phyloP scores from a whole-genome alignment of 2,113 vertebrate species.

The Triplophysa dalaica region DNA sequence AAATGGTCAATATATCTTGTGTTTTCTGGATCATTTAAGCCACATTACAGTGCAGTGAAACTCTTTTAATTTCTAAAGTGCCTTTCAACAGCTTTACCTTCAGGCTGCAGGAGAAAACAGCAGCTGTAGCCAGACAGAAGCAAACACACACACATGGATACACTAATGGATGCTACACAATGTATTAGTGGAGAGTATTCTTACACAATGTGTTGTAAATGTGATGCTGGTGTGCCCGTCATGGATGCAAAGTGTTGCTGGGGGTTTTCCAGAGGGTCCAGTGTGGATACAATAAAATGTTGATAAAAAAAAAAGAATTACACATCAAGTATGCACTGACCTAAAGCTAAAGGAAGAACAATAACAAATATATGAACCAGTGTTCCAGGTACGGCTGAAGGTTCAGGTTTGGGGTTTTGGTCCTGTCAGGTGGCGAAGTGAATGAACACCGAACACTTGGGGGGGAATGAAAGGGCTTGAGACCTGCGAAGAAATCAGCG shows the following conservation, averaged over 20 bases:
- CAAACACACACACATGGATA: constrained; percentile 19
- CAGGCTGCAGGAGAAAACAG: constrained; percentile 61
- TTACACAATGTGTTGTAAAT: no score
- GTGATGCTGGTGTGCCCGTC: no score
- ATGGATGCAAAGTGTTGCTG: no score
- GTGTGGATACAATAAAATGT: no score
- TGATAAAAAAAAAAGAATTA: no score
- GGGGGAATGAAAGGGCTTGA: constrained; percentile 8
- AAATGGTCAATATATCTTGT: constrained; percentile 83
- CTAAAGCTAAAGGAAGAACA: no score
- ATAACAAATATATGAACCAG: no score
- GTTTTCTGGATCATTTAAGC: constrained; percentile 85
- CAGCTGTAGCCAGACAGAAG: constrained; percentile 53
- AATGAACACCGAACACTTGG: not conserved
- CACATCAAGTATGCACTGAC: no score
- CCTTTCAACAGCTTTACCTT: constrained; percentile 76
- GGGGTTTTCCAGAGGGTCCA: no score
- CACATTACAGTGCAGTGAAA: constrained; percentile 80
- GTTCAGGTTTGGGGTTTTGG: not conserved
- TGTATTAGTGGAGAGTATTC: not conserved
- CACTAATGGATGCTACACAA: not conserved
- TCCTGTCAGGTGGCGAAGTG: not conserved
- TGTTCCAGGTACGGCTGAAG: not conserved
- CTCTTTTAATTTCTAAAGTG: constrained; percentile 82
- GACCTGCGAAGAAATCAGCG: constrained; percentile 65